These are phyloP conservation scores for Chaetops frenatus DNA, from an alignment of 2,113 vertebrate genomes.

Conservation along the genomic window DNA sequence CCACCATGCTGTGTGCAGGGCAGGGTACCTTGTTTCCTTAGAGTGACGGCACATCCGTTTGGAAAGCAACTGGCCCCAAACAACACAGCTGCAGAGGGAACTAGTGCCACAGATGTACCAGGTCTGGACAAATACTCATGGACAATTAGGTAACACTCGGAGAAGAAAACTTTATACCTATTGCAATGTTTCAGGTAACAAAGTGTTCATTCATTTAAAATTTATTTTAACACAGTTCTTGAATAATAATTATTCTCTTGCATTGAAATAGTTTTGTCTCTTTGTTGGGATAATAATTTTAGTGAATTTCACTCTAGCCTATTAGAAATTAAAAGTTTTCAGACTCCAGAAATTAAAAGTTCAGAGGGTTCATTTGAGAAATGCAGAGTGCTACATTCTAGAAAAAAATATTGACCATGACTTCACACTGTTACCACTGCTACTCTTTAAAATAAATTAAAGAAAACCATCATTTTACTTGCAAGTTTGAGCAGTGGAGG, in stretches of 20 bases:
- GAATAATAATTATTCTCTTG: neutral
- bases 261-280: neutral
- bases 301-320: neutral
- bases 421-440: neutral
- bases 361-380: neutral
- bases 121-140: neutral
- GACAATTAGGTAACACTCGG: neutral
- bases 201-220: neutral
- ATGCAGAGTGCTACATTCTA: neutral
- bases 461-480: neutral
- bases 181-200: neutral
- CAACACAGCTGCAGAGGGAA: neutral
- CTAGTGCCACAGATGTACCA: neutral
- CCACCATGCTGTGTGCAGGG: neutral
- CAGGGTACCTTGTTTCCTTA: neutral
- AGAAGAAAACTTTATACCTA: neutral
- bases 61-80: neutral
- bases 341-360: neutral
- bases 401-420: neutral
- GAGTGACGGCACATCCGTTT: fast-evolving
- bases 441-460: neutral
- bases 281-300: neutral
- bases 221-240: neutral
- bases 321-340: neutral
- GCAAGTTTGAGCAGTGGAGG: neutral